Evolutionary conservation across 2,113 vertebrate species (phyloP).

Genomic region (Smithornis capensis): DNA sequence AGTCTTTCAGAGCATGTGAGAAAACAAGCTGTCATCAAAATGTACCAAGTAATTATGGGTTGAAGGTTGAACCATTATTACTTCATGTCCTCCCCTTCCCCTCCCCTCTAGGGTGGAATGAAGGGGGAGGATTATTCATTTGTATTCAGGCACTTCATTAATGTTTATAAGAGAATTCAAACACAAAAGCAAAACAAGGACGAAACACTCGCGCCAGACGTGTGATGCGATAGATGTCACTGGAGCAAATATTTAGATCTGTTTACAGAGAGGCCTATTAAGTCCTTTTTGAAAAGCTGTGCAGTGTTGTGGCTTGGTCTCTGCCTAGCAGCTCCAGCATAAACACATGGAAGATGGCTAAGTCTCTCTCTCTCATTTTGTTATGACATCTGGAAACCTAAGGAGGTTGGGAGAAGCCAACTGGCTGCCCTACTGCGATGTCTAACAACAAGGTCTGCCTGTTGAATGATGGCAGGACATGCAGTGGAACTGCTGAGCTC

Average conservation of each 20-base stretch:
- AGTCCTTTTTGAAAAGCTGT: slow-evolving; percentile 59
- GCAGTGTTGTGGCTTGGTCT: slow-evolving; percentile 44
- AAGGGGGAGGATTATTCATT: slow-evolving; percentile 41
- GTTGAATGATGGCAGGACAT: slow-evolving; percentile 30
- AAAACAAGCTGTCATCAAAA: slow-evolving; percentile 45
- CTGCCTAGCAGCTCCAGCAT: slow-evolving; percentile 36
- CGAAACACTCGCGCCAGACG: not conserved
- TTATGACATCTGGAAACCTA: slow-evolving; percentile 62
- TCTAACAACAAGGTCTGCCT: slow-evolving; percentile 21
- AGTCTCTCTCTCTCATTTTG: slow-evolving; percentile 34
- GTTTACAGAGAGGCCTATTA: slow-evolving; percentile 68
- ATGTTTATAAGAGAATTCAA: slow-evolving; percentile 59
- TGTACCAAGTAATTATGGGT: slow-evolving; percentile 24
- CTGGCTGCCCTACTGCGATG: slow-evolving; percentile 2
- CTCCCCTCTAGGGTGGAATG: slow-evolving; percentile 28
- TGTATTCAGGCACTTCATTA: slow-evolving; percentile 66
- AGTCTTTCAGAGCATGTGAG: slow-evolving; percentile 48
- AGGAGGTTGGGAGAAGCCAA: slow-evolving; percentile 48
- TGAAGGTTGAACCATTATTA: slow-evolving; percentile 58
- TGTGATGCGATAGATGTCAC: slow-evolving; percentile 48
- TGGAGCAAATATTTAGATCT: slow-evolving; percentile 57
- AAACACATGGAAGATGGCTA: slow-evolving; percentile 59
- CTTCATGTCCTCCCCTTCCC: slow-evolving; percentile 30
- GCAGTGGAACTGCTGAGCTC: not conserved
- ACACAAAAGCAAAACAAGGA: slow-evolving; percentile 61